These are phyloP conservation scores for Mohoua ochrocephala DNA, from an alignment of 2,113 vertebrate genomes.

Conservation along the genomic window DNA sequence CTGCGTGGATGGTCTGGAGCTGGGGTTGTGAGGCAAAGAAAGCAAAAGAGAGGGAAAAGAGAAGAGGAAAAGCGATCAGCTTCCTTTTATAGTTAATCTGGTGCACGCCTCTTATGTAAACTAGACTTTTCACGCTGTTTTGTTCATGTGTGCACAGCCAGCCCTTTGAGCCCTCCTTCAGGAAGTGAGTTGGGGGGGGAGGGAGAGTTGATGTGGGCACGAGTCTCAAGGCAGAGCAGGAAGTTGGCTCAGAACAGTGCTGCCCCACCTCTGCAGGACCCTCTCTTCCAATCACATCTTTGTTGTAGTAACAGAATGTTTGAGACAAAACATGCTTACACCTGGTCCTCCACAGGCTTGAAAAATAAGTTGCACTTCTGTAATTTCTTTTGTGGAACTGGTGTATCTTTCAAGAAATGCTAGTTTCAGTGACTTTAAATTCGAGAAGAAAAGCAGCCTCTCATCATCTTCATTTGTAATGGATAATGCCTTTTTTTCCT, in stretches of 20 bases:
- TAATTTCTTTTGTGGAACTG: not conserved
- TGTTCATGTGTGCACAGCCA: not conserved
- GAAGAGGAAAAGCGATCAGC: not conserved
- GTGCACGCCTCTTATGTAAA: not conserved
- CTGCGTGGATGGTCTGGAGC: not conserved
- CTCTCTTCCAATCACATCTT: not conserved
- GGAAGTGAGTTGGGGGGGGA: not conserved
- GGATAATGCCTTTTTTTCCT: not conserved
- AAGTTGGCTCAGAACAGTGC: not conserved
- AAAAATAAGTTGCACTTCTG: not conserved
- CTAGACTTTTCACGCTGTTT: not conserved
- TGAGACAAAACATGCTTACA: not conserved
- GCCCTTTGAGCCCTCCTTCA: not conserved
- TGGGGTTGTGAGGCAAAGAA: not conserved
- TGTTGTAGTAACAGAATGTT: not conserved
- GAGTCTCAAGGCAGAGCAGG: not conserved
- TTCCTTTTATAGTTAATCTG: not conserved
- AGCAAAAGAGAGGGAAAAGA: not conserved
- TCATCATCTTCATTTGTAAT: not conserved
- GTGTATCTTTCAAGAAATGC: not conserved
- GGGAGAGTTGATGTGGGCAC: not conserved
- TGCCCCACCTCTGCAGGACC: not conserved
- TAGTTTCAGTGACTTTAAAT: not conserved
- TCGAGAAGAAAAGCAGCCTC: not conserved
- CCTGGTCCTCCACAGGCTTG: not conserved